These are phyloP conservation scores for Plestiodon gilberti DNA, from an alignment of 2,113 vertebrate species.

Conservation along the genomic window DNA sequence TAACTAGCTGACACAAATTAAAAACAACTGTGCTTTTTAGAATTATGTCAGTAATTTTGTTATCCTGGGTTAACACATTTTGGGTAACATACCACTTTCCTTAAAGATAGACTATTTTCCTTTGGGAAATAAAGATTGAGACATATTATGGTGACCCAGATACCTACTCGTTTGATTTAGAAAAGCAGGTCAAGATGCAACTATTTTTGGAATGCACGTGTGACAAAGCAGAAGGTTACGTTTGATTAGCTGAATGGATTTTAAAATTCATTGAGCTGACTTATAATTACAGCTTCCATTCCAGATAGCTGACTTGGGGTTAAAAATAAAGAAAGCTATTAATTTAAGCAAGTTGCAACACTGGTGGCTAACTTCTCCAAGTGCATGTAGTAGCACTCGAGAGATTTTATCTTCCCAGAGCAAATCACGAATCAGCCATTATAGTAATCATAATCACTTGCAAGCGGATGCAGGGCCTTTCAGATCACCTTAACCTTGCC, in stretches of 20 bases:
- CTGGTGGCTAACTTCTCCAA: constrained; percentile 24
- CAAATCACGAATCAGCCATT: constrained; percentile 39
- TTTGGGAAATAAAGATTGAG: not conserved
- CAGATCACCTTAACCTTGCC: constrained; percentile 41
- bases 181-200: constrained; percentile 21
- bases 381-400: constrained; percentile 14
- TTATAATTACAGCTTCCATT: constrained; percentile 3
- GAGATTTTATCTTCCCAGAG: constrained; percentile 26
- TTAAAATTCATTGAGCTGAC: not conserved
- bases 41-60: not conserved
- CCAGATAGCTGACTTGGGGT: not conserved
- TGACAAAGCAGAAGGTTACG: not conserved
- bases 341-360: not conserved
- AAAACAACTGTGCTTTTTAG: not conserved
- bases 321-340: not conserved
- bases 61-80: not conserved
- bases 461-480: constrained; percentile 25
- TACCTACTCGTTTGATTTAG: constrained; percentile 1
- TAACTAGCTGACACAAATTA: not conserved
- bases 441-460: constrained; percentile 38
- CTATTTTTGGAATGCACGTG: constrained; percentile 11
- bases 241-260: not conserved
- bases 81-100: not conserved
- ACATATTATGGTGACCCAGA: constrained; percentile 7
- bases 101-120: not conserved